Evolutionary conservation across 1,140 invertebrate species (phyloP), one percentile per base, ranked within the genome.

Genomic region (Trichoplusia ni): DNA sequence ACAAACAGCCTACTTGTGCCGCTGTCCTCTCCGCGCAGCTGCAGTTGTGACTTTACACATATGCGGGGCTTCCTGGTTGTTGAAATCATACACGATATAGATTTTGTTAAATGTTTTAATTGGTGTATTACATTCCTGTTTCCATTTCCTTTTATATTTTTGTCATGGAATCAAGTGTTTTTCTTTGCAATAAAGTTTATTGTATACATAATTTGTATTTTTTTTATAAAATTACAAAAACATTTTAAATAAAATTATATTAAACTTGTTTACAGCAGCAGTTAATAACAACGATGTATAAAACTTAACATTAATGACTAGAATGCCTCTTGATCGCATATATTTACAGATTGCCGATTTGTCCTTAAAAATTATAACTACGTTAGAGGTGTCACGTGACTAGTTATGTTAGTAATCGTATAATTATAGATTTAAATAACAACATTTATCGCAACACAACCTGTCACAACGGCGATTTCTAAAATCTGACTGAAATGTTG

Each of bases 121-220:
- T 77, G 77, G 75, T 78, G 69, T 70, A 66, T 77, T 86, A 86
- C 82, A 89, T 86, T 84, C 82, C 77, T 77, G 72, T 89, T 74
- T 77, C 77, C 71, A 78, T 72, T 71, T 59, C 73, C 56, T 64
- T 74, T 60, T 59, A 59, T 60, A 51, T 53, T 60, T 63, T 66
- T 67, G 78, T 82, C 73, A 77, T 73, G 80, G 77, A 77, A 73
- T 72, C 60, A 66, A 69, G 71, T 77, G 74, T 58, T 73, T 72
- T 64, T 73, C 18, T 47, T 60, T 64, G 40, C 31, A 83, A 84
- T 85, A 84, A 84, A 86, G 46, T 79, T 82, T 82, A 75, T 80
- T 75, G 62, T 77, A 70, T 82, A 83, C 64, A 84, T 81, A 77
- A 73, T 51, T 40, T 74, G 54, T 84, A 80, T 83, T 65, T 54